Percentiles rank a stretch among this genome's conserved stretches.
Evolutionary conservation across 2,113 vertebrate genomes (phyloP).

Genomic region (Aegithalos caudatus): DNA sequence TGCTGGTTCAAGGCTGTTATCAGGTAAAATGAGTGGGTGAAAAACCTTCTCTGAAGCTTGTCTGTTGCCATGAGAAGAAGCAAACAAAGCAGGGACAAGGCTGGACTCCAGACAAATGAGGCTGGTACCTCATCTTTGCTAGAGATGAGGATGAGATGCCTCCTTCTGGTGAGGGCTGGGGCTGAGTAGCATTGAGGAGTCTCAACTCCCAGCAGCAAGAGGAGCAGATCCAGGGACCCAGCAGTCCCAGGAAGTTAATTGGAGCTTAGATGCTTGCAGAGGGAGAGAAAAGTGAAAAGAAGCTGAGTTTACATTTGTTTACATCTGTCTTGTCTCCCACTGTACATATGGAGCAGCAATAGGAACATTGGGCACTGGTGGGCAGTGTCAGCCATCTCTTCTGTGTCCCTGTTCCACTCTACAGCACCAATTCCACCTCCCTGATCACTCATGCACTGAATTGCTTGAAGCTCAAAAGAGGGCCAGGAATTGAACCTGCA

Average conservation of each 20-base stretch:
- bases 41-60: conserved; percentile 12
- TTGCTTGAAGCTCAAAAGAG: background rate
- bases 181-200: rapidly evolving
- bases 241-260: background rate
- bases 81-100: conserved; percentile 22
- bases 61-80: conserved; percentile 49
- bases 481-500: background rate
- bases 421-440: background rate
- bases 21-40: conserved; percentile 26
- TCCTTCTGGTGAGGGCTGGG: background rate
- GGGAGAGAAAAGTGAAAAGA: background rate
- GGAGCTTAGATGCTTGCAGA: background rate
- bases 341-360: background rate
- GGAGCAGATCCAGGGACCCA: background rate
- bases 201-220: background rate
- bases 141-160: background rate
- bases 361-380: rapidly evolving
- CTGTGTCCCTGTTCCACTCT: background rate
- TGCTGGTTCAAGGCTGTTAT: conserved; percentile 34
- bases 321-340: background rate
- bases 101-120: background rate
- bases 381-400: background rate
- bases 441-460: background rate
- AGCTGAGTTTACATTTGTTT: background rate
- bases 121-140: background rate